phyloP scores from a whole-genome alignment of 2,888 invertebrate species.

The Caenorhabditis sp. region DNA sequence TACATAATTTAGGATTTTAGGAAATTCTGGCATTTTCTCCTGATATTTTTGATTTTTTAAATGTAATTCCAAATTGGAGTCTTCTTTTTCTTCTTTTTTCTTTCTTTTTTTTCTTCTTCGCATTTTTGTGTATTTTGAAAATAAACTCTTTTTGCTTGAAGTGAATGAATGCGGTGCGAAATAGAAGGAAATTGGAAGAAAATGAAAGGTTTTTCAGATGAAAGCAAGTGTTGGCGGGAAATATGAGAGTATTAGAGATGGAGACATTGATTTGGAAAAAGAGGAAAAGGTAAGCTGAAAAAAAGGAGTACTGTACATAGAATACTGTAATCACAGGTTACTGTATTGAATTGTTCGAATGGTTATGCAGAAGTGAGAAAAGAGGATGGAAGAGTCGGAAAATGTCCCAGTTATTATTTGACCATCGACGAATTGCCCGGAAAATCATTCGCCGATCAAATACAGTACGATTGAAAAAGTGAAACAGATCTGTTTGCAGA shows the following conservation, averaged over 20 bases:
- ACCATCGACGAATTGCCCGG: constrained; percentile 40
- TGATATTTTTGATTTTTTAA: background rate
- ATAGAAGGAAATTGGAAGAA: constrained; percentile 1
- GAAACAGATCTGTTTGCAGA: too few relatives aligned
- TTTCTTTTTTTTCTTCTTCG: constrained; percentile 5
- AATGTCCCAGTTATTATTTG: constrained; percentile 41
- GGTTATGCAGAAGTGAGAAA: constrained; percentile 33
- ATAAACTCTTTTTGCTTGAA: constrained; percentile 37
- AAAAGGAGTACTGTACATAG: background rate
- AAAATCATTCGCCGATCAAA: constrained; percentile 42
- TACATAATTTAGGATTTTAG: background rate
- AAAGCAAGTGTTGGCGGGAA: constrained; percentile 27
- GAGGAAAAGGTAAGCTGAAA: constrained; percentile 36
- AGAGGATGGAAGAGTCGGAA: constrained; percentile 33
- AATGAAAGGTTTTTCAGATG: constrained; percentile 21
- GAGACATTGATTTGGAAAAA: constrained; percentile 25
- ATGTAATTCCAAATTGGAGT: background rate
- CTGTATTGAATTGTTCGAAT: constrained; percentile 18
- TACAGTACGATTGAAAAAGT: constrained; percentile 22
- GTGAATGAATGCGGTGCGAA: constrained; percentile 14
- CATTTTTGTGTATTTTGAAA: constrained; percentile 40
- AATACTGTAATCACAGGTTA: constrained; percentile 13
- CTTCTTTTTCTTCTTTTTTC: background rate
- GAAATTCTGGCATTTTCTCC: constrained; percentile 5
- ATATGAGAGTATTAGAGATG: constrained; percentile 23